Base-by-base conservation (phyloP, 2,113 vertebrate genomes). In the Syrrhaptes paradoxus region DNA sequence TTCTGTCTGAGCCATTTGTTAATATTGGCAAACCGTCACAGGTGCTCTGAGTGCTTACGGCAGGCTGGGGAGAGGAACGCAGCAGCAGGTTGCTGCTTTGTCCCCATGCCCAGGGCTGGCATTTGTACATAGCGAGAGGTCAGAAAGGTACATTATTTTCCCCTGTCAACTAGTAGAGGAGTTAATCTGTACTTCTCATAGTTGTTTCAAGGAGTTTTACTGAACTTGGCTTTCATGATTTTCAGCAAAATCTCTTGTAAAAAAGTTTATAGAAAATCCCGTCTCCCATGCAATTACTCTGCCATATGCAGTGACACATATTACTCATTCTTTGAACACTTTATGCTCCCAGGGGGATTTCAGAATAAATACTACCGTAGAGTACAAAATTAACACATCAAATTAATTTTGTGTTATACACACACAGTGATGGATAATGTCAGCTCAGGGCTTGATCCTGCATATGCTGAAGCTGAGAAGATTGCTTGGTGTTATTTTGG, bases 1-100 rank as follows among this genome's bases (percentile, higher is more conserved):
- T 94, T 94, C 41, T 83, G 61, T 78, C 80, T 67, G 73, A 93
- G 54, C 65, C 91, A 81, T 96, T 95, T 82, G 86, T 93, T 95
- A 92, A 51, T 93, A 90, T 82, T 75, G 80, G 86, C 80, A 57
- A 93, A 89, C 45, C 16, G 17, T 96, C 91, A 75, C 8, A 4
- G 65, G 72, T 84, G 65, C 76, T 89, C n/a, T 13, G 26, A 63
- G 38, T 61, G 70, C 80, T 34, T 51, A 34, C 38, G 80, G 80
- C 48, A 86, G 90, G 73, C 55, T 67, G 73, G 58, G 76, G 84
- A 87, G 86, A 59, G 19, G 80, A 45, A 55, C 21, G 48, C 65
- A 81, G 77, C 70, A 57, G 83, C 55, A 58, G 55, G 63, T 62
- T 11, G 5, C 68, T 90, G 71, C 59, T 92, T 36, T 70, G 18